Evolutionary conservation across 2,113 vertebrate species (phyloP).

Genomic region (Pitta sordida): DNA sequence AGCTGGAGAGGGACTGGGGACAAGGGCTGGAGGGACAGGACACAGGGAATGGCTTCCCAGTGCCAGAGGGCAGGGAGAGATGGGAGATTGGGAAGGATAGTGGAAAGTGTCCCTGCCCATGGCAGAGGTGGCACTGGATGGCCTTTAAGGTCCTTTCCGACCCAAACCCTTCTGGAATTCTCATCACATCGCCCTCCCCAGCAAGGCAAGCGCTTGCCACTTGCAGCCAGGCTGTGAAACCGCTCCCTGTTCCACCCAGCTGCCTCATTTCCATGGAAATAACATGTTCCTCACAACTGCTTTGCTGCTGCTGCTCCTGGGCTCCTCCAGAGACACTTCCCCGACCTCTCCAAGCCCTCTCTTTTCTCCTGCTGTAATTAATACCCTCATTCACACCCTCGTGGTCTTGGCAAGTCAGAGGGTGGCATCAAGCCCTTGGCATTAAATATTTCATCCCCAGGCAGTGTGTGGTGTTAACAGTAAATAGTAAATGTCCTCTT

Average conservation of each 20-base stretch:
- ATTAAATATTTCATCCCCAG: constrained; percentile 9
- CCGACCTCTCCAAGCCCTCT: not conserved
- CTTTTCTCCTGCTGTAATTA: not conserved
- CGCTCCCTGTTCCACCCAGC: not conserved
- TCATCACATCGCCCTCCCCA: not conserved
- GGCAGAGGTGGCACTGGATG: not conserved
- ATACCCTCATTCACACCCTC: not conserved
- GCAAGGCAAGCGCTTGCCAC: not conserved
- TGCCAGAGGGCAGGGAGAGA: too few relatives aligned
- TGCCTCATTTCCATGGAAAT: not conserved
- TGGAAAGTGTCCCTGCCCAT: too few relatives aligned
- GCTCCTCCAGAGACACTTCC: not conserved
- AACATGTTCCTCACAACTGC: not conserved
- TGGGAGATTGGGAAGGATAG: too few relatives aligned
- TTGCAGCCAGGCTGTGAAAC: not conserved
- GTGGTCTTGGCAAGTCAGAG: not conserved
- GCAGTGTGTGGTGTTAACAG: not conserved
- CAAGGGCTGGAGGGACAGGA: too few relatives aligned
- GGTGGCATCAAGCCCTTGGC: not conserved
- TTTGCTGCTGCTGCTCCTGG: not conserved
- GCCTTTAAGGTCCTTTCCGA: not conserved
- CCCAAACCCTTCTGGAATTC: not conserved
- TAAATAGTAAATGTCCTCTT: not conserved
- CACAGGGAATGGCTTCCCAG: too few relatives aligned
- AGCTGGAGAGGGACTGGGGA: too few relatives aligned